phyloP scores from a whole-genome alignment of 2,888 invertebrate genomes.

The Amphipoea oculea region DNA sequence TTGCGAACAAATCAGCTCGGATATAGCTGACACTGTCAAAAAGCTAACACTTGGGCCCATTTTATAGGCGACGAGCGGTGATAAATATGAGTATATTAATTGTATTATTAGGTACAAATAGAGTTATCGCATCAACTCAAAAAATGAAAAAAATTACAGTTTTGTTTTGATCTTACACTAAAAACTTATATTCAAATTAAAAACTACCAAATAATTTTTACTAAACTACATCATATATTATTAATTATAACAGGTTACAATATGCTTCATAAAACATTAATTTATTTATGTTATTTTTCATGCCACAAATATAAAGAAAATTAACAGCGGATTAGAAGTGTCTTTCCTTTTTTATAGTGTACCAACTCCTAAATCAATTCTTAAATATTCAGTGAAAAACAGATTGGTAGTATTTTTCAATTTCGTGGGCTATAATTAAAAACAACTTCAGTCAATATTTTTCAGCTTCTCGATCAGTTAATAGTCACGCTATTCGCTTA shows the following conservation, averaged over 20 bases:
- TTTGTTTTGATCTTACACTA: neutral
- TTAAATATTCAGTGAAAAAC: neutral
- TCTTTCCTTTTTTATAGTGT: neutral
- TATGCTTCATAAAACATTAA: neutral
- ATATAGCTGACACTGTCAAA: constrained; percentile 90
- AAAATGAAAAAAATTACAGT: neutral
- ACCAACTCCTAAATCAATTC: neutral
- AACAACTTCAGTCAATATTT: neutral
- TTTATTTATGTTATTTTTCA: neutral
- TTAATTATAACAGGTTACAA: neutral
- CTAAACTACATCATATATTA: too few relatives aligned
- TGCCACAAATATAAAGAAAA: neutral
- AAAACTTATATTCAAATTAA: too few relatives aligned
- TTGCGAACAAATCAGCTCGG: constrained; percentile 90
- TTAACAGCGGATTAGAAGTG: neutral
- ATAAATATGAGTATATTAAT: constrained; percentile 37
- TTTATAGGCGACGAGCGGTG: constrained; percentile 76
- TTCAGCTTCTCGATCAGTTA: constrained; percentile 5
- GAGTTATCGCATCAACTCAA: constrained; percentile 21
- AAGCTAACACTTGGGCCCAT: constrained; percentile 82
- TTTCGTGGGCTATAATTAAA: neutral
- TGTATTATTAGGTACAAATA: constrained; percentile 24
- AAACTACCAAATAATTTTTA: too few relatives aligned
- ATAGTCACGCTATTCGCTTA: constrained; percentile 63
- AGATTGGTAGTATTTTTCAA: neutral